phyloP scores from a whole-genome alignment of 2,113 vertebrate species.

The Neolamprologus kungweensis region DNA sequence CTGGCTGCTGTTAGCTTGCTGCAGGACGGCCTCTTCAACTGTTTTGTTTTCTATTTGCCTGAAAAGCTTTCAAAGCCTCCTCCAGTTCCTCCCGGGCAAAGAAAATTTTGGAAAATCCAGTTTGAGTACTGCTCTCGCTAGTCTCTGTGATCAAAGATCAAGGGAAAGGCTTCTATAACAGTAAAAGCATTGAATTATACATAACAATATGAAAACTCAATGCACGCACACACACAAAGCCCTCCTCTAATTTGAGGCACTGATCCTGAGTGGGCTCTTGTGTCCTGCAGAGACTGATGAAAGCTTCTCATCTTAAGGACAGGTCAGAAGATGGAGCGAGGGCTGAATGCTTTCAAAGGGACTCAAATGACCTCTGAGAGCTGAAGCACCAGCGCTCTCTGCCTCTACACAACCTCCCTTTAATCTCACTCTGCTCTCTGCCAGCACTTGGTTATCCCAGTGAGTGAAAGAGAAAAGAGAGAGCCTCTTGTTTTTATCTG shows the following conservation, averaged over 20 bases:
- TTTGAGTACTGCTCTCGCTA: background rate
- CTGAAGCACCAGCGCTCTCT: constrained; percentile 31
- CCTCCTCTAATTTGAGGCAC: constrained; percentile 52
- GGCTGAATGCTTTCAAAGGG: constrained; percentile 60
- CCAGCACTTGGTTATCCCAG: constrained; percentile 61
- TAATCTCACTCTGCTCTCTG: constrained; percentile 65
- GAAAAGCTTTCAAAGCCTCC: background rate
- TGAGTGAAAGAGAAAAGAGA: constrained; percentile 28
- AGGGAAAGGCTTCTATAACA: constrained; percentile 12
- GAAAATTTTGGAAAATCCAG: background rate
- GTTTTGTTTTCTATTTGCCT: background rate
- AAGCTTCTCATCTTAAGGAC: constrained; percentile 65
- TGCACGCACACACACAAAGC: background rate
- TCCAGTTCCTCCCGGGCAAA: background rate
- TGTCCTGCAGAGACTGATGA: constrained; percentile 63
- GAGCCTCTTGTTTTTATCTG: constrained; percentile 14
- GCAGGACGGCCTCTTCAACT: background rate
- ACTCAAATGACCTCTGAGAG: constrained; percentile 53
- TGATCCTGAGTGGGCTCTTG: constrained; percentile 67
- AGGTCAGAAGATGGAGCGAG: constrained; percentile 44
- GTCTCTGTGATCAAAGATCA: constrained; percentile 41
- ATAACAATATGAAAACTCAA: constrained; percentile 14
- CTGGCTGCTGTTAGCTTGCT: background rate
- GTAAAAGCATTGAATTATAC: constrained; percentile 44
- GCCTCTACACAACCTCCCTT: constrained; percentile 60